Conservation (phyloP, 2,888 invertebrate species). For the Macrosiphum euphorbiae region DNA sequence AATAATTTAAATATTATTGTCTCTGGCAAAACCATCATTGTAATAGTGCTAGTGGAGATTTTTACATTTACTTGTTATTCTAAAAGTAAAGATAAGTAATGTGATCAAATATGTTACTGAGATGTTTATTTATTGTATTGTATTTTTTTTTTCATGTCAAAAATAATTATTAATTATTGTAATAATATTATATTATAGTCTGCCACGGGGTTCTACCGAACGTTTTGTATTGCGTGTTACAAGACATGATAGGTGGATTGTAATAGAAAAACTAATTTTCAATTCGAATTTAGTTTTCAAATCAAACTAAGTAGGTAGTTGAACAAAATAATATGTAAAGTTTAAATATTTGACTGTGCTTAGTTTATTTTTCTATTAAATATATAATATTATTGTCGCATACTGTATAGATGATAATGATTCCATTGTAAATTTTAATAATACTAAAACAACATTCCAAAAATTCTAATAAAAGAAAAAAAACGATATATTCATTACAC, state of each 20-base stretch:
- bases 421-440: slow-evolving; percentile 58
- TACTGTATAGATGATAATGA: slow-evolving; percentile 41
- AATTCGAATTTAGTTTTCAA: slow-evolving; percentile 57
- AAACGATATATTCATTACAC: slow-evolving; percentile 23
- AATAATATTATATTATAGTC: slow-evolving; percentile 38
- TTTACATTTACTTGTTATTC: slow-evolving; percentile 46
- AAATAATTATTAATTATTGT: slow-evolving; percentile 29
- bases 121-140: slow-evolving; percentile 35
- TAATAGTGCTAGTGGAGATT: neutral
- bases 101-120: slow-evolving; percentile 7
- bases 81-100: slow-evolving; percentile 38
- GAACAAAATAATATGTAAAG: slow-evolving; percentile 46
- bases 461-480: slow-evolving; percentile 50
- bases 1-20: neutral
- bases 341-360: slow-evolving; percentile 64
- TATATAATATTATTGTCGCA: slow-evolving; percentile 52
- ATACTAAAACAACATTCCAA: slow-evolving; percentile 50
- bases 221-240: slow-evolving; percentile 29
- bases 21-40: neutral
- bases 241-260: slow-evolving; percentile 46
- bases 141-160: slow-evolving; percentile 35
- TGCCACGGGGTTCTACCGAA: neutral
- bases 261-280: slow-evolving; percentile 56
- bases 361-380: slow-evolving; percentile 64
- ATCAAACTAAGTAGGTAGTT: slow-evolving; percentile 55